Evolutionary conservation across 2,113 vertebrate genomes (phyloP).

Genomic region (Poecilia latipinna): DNA sequence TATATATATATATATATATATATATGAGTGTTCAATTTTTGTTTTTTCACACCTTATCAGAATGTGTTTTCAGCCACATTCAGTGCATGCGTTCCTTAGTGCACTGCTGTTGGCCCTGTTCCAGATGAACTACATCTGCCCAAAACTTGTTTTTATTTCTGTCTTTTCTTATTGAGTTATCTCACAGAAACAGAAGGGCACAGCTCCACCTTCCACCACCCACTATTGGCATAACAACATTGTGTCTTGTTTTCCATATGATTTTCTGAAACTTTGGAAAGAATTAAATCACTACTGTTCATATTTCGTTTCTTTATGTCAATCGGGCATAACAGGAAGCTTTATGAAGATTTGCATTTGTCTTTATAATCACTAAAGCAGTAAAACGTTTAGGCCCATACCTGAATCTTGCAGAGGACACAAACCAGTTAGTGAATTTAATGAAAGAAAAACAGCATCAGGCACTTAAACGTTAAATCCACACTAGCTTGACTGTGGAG

Average conservation of each 20-base stretch:
- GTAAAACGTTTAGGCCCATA: not conserved
- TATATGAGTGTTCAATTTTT: slow-evolving; percentile 25
- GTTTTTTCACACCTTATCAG: slow-evolving; percentile 42
- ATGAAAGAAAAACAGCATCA: not conserved
- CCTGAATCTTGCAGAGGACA: not conserved
- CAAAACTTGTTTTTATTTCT: slow-evolving; percentile 37
- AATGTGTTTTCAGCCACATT: slow-evolving; percentile 43
- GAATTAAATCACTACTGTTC: not conserved
- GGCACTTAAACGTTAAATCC: not conserved
- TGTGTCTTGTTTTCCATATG: slow-evolving; percentile 27
- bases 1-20: not conserved
- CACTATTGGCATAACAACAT: slow-evolving; percentile 15
- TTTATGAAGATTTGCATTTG: not conserved
- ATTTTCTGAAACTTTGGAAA: slow-evolving; percentile 10
- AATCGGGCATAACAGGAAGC: not conserved
- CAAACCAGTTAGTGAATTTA: not conserved
- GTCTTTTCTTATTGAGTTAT: slow-evolving; percentile 52
- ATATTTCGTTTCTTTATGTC: not conserved
- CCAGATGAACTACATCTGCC: slow-evolving; percentile 48
- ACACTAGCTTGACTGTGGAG: not conserved
- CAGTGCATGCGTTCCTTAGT: slow-evolving; percentile 23
- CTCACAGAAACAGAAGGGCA: slow-evolving; percentile 53
- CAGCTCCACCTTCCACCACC: slow-evolving; percentile 35
- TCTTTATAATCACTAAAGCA: not conserved
- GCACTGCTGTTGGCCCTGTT: slow-evolving; percentile 27